phyloP scores from a whole-genome alignment of 2,113 vertebrate species.

The Eublepharis macularius region DNA sequence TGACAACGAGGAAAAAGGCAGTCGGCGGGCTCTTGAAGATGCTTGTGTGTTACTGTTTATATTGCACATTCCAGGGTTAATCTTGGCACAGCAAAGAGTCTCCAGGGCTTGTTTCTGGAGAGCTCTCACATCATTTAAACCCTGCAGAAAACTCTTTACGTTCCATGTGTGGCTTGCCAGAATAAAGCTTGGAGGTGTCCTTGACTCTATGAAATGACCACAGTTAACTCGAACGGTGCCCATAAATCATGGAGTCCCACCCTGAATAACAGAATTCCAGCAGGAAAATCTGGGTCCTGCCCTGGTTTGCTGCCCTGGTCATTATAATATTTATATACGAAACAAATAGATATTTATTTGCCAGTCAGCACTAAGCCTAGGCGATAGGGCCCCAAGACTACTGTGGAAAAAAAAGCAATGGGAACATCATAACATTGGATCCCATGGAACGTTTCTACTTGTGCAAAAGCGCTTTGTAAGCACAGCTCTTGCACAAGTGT shows the following conservation, averaged over 20 bases:
- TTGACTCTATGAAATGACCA: conserved; percentile 6
- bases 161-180: neutral
- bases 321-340: neutral
- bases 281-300: neutral
- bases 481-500: neutral
- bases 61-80: neutral
- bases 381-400: neutral
- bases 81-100: neutral
- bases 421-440: neutral
- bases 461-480: neutral
- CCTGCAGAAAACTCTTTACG: neutral
- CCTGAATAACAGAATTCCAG: neutral
- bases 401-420: neutral
- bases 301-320: neutral
- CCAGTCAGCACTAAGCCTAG: neutral
- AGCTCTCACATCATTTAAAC: neutral
- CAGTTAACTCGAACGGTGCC: conserved; percentile 6
- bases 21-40: neutral
- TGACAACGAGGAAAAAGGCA: neutral
- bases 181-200: neutral
- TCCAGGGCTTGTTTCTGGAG: neutral
- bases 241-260: neutral
- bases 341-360: neutral
- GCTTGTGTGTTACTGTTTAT: neutral
- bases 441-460: no score